Base-by-base conservation (phyloP, 2,888 invertebrate genomes). In the Noctua janthe region DNA sequence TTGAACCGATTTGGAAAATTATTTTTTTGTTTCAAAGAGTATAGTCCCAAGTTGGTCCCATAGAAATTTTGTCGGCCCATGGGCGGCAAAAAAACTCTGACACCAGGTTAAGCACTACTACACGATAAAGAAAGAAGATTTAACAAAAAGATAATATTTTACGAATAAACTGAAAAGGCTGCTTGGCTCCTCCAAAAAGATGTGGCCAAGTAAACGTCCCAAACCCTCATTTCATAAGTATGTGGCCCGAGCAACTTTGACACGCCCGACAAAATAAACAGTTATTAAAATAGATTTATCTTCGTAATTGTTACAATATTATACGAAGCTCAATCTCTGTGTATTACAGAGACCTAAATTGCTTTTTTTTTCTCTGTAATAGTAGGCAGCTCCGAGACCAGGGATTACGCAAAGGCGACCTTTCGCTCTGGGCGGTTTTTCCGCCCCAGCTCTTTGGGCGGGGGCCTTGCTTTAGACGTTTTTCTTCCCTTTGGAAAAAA, bases 321-420 rank as follows among this genome's bases (percentile, higher is more conserved):
- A 89, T 71, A 79, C 72, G 69, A 56, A 73, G 78, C 82, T 91
- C 89, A 88, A 90, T 91, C 90, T 90, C 81, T 62, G 83, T 83
- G 82, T 90, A 86, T 90, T 92, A 92, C 88, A 77, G 85, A 88
- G 77, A 90, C 90, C 91, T 92, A 93, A 93, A 94, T 93, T 94
- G 91, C 91, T 93, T 94, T 94, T 92, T 92, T 92, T 91, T 89
- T 91, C 85, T 91, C 81, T 91, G 89, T 91, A 91, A 91, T 91
- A 90, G 89, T 81, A 84, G 85, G 88, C 80, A 84, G 90, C 85
- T 89, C 88, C 76, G 71, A 80, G 87, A 87, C 90, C 85, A 83
- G 89, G 92, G 92, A 93, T 93, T 91, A 92, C 92, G 93, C 92
- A 93, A 93, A 94, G 93, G 90, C 92, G 92, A 94, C 94, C 94